A percentile compares a stretch with the other conserved stretches of the same genome.
Evolutionary conservation across 2,888 invertebrate genomes (phyloP).

Genomic region (Corbicula japonica): DNA sequence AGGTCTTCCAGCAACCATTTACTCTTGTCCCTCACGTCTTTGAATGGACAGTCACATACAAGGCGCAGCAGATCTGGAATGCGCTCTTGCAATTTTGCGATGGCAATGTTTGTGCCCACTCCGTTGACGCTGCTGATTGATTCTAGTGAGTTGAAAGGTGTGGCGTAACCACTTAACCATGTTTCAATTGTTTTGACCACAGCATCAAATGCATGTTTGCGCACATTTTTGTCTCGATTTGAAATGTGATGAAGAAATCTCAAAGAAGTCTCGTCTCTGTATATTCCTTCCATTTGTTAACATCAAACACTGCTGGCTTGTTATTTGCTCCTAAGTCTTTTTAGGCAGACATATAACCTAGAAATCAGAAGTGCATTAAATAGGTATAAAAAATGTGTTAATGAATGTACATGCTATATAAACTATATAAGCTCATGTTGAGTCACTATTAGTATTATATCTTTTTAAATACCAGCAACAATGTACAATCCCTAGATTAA

Average conservation of each 20-base stretch:
- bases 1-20: slow-evolving; percentile 89
- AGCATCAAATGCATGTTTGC: slow-evolving; percentile 70
- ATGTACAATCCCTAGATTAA: no score
- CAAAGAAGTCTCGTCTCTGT: slow-evolving; percentile 71
- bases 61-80: slow-evolving; percentile 89
- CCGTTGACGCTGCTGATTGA: slow-evolving; percentile 49
- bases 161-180: slow-evolving; percentile 75
- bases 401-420: no score
- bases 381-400: no score
- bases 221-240: slow-evolving; percentile 64
- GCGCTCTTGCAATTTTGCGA: slow-evolving; percentile 88
- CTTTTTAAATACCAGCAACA: no score
- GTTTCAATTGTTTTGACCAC: slow-evolving; percentile 66
- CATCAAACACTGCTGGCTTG: no score
- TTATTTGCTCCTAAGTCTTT: no score
- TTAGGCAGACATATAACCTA: no score
- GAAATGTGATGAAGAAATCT: slow-evolving; percentile 73
- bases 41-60: slow-evolving; percentile 89
- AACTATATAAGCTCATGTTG: no score
- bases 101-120: slow-evolving; percentile 86
- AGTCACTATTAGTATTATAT: no score
- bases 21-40: slow-evolving; percentile 89
- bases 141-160: slow-evolving; percentile 67
- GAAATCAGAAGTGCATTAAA: no score
- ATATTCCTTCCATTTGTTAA: slow-evolving; percentile 50